phyloP scores from a whole-genome alignment of 2,113 vertebrate genomes.

The Mesoclemmys tuberculata region DNA sequence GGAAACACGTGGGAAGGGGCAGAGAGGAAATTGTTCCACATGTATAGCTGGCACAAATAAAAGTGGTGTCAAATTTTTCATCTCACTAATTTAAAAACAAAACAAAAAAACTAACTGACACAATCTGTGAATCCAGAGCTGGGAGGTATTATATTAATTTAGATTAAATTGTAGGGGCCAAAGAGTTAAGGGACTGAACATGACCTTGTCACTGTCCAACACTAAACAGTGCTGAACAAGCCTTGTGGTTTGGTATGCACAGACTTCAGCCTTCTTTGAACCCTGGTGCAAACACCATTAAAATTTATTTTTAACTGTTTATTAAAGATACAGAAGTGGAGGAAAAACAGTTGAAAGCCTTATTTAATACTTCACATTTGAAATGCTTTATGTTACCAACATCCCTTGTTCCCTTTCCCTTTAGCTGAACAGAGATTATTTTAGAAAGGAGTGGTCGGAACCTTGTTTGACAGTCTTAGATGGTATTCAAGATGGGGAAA shows the following conservation, averaged over 20 bases:
- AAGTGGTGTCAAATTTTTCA: not conserved
- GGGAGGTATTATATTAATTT: not conserved
- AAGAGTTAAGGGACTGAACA: not conserved
- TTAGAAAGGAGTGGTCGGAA: not conserved
- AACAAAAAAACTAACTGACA: not conserved
- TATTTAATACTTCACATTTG: too few species aligned
- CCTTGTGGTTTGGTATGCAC: not conserved
- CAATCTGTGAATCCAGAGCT: not conserved
- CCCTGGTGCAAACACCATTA: not conserved
- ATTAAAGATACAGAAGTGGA: not conserved
- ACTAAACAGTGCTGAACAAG: not conserved
- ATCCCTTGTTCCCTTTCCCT: not conserved
- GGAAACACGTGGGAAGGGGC: not conserved
- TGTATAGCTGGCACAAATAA: not conserved
- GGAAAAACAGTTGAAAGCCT: not conserved
- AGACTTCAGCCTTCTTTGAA: not conserved
- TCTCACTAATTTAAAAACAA: not conserved
- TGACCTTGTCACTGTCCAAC: not conserved
- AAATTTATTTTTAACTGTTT: not conserved
- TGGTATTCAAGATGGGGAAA: not conserved
- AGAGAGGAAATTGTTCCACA: not conserved
- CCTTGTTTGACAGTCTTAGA: not conserved
- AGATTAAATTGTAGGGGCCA: not conserved
- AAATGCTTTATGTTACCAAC: not conserved
- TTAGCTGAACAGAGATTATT: not conserved